Conservation (phyloP, 1,140 invertebrate species). For the Hyles euphorbiae region DNA sequence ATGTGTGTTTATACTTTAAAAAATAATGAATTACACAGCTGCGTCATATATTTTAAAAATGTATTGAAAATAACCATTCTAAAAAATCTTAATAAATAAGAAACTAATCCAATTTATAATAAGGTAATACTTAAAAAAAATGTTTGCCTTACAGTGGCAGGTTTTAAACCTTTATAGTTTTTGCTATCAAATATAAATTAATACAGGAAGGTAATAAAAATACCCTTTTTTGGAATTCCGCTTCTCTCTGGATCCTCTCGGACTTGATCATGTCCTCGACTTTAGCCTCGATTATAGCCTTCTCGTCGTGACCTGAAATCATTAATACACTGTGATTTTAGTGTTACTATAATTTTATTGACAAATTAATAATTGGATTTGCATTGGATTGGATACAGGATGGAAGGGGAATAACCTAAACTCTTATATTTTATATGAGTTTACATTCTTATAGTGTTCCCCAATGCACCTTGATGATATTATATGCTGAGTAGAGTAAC, state of each 20-base stretch:
- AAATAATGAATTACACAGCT: no score
- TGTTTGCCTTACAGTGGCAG: no score
- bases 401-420: no score
- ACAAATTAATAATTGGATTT: neutral
- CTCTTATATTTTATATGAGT: no score
- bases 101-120: no score
- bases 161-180: neutral
- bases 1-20: no score
- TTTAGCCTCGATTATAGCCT: conserved; percentile 56
- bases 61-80: neutral
- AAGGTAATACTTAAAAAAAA: no score
- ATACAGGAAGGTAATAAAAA: neutral
- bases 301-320: conserved; percentile 48
- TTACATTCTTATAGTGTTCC: no score
- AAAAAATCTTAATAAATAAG: conserved; percentile 6
- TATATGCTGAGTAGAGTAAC: no score
- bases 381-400: no score
- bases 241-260: conserved; percentile 46
- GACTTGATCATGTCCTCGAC: conserved; percentile 49
- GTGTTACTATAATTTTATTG: neutral
- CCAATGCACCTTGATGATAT: no score
- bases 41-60: neutral
- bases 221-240: conserved; percentile 55
- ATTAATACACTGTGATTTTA: no score
- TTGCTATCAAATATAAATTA: neutral